Percentiles rank a stretch among this genome's conserved stretches.
Evolutionary conservation across 2,797 vertebrate genomes (phyloP).

Genomic region (Platyrinchus mystaceus): DNA sequence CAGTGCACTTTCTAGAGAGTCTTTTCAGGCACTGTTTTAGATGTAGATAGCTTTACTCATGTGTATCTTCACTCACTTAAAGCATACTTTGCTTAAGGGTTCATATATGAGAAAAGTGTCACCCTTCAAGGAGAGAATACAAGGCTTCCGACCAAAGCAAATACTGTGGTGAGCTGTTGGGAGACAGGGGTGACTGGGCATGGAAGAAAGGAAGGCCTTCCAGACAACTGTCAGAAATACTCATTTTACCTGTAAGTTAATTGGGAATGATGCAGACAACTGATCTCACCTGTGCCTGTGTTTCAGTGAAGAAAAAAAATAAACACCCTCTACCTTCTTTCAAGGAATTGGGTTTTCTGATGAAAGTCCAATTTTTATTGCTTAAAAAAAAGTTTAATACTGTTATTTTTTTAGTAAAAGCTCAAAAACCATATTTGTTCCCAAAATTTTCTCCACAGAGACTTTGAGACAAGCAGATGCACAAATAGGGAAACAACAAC

Average conservation of each 20-base stretch:
- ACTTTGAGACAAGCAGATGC: not conserved
- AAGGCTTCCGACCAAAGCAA: not conserved
- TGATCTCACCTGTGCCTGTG: not conserved
- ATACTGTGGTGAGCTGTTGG: not conserved
- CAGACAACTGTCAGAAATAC: not conserved
- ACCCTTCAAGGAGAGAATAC: not conserved
- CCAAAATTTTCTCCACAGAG: not conserved
- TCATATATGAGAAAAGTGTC: not conserved
- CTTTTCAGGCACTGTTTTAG: not conserved
- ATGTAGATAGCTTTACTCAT: not conserved
- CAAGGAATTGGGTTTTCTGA: not conserved
- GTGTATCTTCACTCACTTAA: not conserved
- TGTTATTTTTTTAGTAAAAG: not conserved
- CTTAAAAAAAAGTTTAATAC: not conserved
- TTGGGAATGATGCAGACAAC: not conserved
- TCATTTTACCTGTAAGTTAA: not conserved
- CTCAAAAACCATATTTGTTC: not conserved
- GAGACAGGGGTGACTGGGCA: not conserved
- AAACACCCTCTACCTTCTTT: not conserved
- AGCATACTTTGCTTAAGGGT: not conserved
- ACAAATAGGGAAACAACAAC: not conserved
- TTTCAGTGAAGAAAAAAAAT: not conserved
- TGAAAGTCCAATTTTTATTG: not conserved
- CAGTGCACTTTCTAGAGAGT: not conserved
- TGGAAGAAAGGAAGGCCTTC: not conserved